Conservation (phyloP, 2,797 vertebrate genomes). For the Enteromius radiatus region DNA sequence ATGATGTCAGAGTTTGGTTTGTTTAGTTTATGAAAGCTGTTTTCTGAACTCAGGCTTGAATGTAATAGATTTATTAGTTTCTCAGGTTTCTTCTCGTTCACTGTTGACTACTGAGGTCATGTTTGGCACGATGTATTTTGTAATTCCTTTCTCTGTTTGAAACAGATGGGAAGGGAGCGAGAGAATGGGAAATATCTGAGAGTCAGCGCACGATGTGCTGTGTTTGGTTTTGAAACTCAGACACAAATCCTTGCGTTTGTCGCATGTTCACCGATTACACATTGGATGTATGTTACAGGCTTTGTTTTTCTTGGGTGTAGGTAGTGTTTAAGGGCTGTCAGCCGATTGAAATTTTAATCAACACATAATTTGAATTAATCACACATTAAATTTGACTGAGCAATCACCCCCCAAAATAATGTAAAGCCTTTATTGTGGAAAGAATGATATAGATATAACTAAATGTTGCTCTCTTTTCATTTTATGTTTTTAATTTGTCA, state of each 20-base stretch:
- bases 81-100: constrained; percentile 19
- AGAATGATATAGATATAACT: neutral
- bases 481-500: too few relatives aligned
- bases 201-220: neutral
- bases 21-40: constrained; percentile 33
- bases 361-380: neutral
- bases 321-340: neutral
- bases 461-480: too few relatives aligned
- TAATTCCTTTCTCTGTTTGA: neutral
- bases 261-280: neutral
- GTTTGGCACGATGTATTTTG: constrained; percentile 6
- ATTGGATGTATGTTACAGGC: neutral
- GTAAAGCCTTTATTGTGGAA: neutral
- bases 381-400: neutral
- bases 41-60: constrained; percentile 13
- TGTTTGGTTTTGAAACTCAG: neutral
- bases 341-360: neutral
- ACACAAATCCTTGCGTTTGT: neutral
- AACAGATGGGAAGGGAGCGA: neutral
- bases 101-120: constrained; percentile 19
- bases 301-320: neutral
- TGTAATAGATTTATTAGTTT: constrained; percentile 28
- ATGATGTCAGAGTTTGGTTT: constrained; percentile 35
- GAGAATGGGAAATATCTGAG: neutral
- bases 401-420: neutral